Conservation (phyloP, 35 echinoderm and acorn worm species). For the Diadema setosum region DNA sequence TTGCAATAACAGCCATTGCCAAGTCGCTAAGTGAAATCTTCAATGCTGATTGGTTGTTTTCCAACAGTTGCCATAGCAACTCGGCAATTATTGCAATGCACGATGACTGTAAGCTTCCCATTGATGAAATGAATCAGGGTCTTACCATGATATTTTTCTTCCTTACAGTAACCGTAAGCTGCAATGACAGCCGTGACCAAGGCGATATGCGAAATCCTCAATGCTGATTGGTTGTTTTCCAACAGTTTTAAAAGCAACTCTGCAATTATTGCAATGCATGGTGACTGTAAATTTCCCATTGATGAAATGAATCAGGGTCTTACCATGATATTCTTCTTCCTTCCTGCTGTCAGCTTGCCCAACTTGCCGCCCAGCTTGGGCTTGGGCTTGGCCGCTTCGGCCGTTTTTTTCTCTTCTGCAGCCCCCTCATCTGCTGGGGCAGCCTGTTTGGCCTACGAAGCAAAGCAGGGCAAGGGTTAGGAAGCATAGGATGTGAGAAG, state of each 20-base stretch:
- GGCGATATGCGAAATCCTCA: not conserved
- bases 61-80: not conserved
- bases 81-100: not conserved
- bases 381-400: not conserved
- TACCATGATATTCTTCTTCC: conserved; percentile 20
- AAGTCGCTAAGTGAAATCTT: not conserved
- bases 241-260: not conserved
- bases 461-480: not conserved
- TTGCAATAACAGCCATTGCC: not conserved
- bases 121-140: not conserved
- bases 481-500: not conserved
- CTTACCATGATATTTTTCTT: not conserved
- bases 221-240: not conserved
- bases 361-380: conserved; percentile 1
- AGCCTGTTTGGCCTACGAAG: not conserved
- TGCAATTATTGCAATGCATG: not conserved
- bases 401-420: not conserved
- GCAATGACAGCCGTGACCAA: not conserved
- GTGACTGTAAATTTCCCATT: not conserved
- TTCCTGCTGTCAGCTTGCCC: not conserved
- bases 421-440: not conserved
- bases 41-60: not conserved
- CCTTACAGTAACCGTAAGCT: not conserved
- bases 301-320: not conserved
- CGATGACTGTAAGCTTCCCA: not conserved